Conservation (phyloP, 2,888 invertebrate species). For the Nesidiocoris tenuis region DNA sequence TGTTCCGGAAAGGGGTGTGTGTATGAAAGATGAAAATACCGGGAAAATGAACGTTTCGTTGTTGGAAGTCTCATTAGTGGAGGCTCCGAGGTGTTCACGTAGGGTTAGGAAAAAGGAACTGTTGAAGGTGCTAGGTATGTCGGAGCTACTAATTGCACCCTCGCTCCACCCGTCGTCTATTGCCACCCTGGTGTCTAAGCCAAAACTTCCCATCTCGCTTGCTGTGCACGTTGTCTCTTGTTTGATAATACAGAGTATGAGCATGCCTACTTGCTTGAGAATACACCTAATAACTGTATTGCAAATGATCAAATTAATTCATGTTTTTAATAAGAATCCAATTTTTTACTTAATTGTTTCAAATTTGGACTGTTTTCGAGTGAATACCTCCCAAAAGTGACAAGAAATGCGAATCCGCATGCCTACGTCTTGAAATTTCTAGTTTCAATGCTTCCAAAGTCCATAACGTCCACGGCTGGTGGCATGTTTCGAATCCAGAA, state of each 20-base stretch:
- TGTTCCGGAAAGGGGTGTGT: background rate
- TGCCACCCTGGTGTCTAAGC: background rate
- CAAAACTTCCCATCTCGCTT: background rate
- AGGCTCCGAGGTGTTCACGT: background rate
- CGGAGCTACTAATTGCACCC: background rate
- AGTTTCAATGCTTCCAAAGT: too few relatives aligned
- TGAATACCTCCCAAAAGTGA: too few relatives aligned
- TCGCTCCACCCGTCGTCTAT: background rate
- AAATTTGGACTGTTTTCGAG: too few relatives aligned
- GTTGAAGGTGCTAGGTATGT: background rate
- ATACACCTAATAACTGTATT: too few relatives aligned
- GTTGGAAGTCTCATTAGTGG: background rate
- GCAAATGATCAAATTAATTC: too few relatives aligned
- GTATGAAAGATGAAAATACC: background rate
- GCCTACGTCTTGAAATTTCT: too few relatives aligned
- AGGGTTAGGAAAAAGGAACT: background rate
- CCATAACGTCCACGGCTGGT: background rate
- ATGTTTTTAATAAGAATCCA: too few relatives aligned
- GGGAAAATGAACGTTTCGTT: background rate
- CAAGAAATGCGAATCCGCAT: too few relatives aligned
- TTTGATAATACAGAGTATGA: too few relatives aligned
- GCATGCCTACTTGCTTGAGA: too few relatives aligned
- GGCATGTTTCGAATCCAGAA: background rate
- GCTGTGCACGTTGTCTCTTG: too few relatives aligned
- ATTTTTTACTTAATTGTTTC: too few relatives aligned